Percentiles rank a stretch among this genome's conserved stretches.
Conservation (phyloP, 2,797 vertebrate species). For the Eulemur albifrons region DNA sequence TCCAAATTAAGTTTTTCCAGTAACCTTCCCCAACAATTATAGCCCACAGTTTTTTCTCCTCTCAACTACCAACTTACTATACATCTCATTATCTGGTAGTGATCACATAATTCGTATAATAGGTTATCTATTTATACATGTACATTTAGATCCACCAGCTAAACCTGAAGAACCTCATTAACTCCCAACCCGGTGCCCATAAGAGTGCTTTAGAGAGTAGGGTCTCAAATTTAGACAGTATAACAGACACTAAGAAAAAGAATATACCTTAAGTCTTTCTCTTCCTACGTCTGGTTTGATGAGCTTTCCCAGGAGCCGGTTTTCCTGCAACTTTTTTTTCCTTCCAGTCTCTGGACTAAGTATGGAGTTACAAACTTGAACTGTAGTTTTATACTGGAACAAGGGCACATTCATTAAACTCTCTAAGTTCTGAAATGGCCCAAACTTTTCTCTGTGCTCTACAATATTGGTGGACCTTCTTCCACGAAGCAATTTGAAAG, state of each 20-base stretch:
- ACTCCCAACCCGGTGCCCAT: background rate
- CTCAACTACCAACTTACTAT: background rate
- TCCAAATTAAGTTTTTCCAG: conserved; percentile 11
- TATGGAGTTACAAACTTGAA: conserved; percentile 86
- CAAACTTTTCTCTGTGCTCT: conserved; percentile 84
- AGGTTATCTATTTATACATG: background rate
- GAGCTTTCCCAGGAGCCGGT: conserved; percentile 79
- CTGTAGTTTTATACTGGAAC: conserved; percentile 86
- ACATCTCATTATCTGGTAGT: background rate
- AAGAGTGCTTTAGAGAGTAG: background rate
- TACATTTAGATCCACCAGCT: background rate
- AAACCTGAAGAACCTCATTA: background rate
- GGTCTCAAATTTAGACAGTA: background rate
- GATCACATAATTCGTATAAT: background rate
- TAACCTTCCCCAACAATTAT: background rate
- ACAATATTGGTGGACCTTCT: conserved; percentile 84
- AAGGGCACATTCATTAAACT: conserved; percentile 84
- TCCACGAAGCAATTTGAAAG: conserved; percentile 83
- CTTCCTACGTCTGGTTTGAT: conserved; percentile 87
- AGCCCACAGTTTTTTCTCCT: background rate
- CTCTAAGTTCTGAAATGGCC: conserved; percentile 86
- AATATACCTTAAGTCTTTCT: conserved; percentile 87
- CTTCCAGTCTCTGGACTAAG: conserved; percentile 82
- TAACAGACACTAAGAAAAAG: background rate
- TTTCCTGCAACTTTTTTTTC: conserved; percentile 75